Base-by-base conservation (phyloP, 2,888 invertebrate genomes). In the Iphiclides podalirius region DNA sequence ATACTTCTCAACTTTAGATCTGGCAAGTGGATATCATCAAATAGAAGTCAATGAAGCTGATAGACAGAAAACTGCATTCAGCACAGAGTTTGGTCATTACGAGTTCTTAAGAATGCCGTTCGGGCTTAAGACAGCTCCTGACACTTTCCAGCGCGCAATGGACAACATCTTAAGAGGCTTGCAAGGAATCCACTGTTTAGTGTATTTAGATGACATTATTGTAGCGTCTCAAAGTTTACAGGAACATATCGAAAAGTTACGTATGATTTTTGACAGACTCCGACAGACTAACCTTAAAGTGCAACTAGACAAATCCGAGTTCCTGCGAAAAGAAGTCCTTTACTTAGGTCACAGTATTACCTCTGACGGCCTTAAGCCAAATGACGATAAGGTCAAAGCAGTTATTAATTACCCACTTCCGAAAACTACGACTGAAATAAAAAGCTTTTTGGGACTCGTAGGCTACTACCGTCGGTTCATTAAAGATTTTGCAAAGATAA, bases 281-380 rank as follows among this genome's bases (percentile, higher is more conserved):
- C 23, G 52, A 4, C 4, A 15, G 2, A 51, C 56, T 15, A 66
- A 64, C 9, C 11, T 41, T 34, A 51, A 44, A 45, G 47, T 50
- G 7, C 54, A 44, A 43, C 23, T 51, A 7, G 12, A 51, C 71
- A 4, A 67, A 75, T 63, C 62, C 9, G 44, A 55, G 37, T 55
- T 55, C 14, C 26, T 53, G 20, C 3, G 6, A 20, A 20, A 20
- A 6, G 4, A 20, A 20, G 20, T 72, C 1, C 52, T 57, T 7
- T 73, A 60, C 45, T 43, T 74, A 17, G 71, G 71, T 1, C 70
- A 67, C 35, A 58, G 66, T 2, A 59, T 72, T 12, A 60, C 63
- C n/a, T 47, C 53, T 6, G 59, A 68, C 13, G 67, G 64, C n/a
- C 55, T 67, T 8, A 60, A 57, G 23, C 70, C 73, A 3, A 62